Evolutionary conservation across 2,113 vertebrate species (phyloP), one percentile per base, ranked within the genome.

Genomic region (Crotalus horridus): DNA sequence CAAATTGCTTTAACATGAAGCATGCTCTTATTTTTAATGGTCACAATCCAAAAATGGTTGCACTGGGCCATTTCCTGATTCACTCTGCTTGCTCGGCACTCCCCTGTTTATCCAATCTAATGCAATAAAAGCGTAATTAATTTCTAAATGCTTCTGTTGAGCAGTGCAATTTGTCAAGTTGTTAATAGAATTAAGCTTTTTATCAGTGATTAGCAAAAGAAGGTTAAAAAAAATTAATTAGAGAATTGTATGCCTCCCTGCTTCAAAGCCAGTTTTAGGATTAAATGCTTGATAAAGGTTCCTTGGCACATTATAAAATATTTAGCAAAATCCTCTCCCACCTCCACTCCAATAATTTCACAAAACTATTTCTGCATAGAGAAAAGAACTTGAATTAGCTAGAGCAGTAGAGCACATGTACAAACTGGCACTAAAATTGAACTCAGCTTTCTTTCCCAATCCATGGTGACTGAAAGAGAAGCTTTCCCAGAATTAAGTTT

Each of bases 181-280:
- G 97, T 98, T 98, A 98, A 98, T 98, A 98, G 98, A 98, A 98
- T 98, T 98, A 98, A 98, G 98, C 97, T 98, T 98, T 98, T 98
- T 98, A 98, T 98, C 98, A 98, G 98, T 88, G 98, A 98, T 98
- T 98, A 98, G 98, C 97, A 98, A 98, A 98, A 97, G 98, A 98
- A 98, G 97, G 98, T 97, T 97, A 96, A 98, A 97, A 97, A 97
- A 98, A 98, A 98, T 98, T 98, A 98, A 98, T 98, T 98, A 98
- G 90, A 0, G 97, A 98, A 98, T 97, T 98, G 97, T 98, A 97
- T 97, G 98, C 97, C 97, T 98, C 97, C 96, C 96, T 98, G 98
- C 97, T 98, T 98, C 97, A 98, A 98, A 98, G 98, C 97, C 97
- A 98, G 97, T 97, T 98, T 98, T 98, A 96, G 97, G 98, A 98